Conservation (phyloP, 2,113 vertebrate species). For the Macquaria ambigua region DNA sequence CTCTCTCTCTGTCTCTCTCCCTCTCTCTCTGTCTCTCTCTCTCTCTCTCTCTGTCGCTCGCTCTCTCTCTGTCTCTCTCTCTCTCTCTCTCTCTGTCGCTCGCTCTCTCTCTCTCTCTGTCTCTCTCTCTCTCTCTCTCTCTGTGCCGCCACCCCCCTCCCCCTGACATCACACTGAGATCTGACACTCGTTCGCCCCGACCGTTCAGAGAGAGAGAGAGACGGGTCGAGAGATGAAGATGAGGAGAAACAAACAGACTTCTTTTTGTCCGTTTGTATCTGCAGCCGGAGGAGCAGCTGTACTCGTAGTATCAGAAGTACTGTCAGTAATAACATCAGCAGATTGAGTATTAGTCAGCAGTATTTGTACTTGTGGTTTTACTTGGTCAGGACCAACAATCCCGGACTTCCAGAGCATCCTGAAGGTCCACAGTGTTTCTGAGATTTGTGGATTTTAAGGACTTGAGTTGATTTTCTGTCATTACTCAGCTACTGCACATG, state of each 20-base stretch:
- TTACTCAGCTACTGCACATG: not conserved
- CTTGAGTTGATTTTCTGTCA: not conserved
- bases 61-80: not conserved
- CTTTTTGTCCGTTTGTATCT: not conserved
- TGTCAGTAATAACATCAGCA: not conserved
- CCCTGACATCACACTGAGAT: constrained; percentile 63
- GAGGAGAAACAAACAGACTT: not conserved
- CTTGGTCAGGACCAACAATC: not conserved
- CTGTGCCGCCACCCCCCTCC: not conserved
- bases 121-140: not conserved
- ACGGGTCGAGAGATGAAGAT: not conserved
- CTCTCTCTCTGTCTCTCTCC: too few relatives aligned
- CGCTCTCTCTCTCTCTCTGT: not conserved
- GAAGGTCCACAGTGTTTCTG: too few relatives aligned
- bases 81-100: not conserved
- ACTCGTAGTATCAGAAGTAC: not conserved
- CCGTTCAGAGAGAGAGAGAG: constrained; percentile 10
- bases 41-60: not conserved
- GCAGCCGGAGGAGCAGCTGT: not conserved
- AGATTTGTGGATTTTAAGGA: too few relatives aligned
- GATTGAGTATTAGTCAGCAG: not conserved
- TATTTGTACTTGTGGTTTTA: not conserved
- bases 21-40: not conserved
- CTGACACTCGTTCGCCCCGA: constrained; percentile 15
- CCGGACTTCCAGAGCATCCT: not conserved